A percentile compares a stretch with the other conserved stretches of the same genome.
phyloP scores from a whole-genome alignment of 2,113 vertebrate genomes.

The Tiliqua scincoides region DNA sequence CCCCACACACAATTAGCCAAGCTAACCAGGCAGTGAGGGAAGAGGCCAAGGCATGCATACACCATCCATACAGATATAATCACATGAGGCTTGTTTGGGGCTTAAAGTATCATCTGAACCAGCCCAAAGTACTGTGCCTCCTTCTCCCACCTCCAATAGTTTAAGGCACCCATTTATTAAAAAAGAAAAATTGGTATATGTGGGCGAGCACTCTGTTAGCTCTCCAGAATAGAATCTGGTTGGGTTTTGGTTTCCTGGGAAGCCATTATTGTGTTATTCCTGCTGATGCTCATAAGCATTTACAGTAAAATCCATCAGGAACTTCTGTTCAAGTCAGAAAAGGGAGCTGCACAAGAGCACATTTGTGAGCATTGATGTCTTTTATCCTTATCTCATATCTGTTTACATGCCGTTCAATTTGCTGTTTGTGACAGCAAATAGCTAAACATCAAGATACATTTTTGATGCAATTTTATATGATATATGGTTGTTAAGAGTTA shows the following conservation, averaged over 20 bases:
- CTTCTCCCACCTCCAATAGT: background rate
- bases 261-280: background rate
- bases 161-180: background rate
- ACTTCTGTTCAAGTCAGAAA: background rate
- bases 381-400: background rate
- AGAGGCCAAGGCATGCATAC: no score
- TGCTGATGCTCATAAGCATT: background rate
- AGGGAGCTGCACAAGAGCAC: background rate
- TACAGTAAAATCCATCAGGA: constrained; percentile 5
- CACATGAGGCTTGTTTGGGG: no score
- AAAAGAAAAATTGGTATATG: background rate
- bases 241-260: background rate
- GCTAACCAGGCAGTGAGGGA: no score
- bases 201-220: background rate
- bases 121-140: no score
- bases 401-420: constrained; percentile 4
- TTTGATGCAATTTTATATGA: constrained; percentile 6
- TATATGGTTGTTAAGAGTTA: constrained; percentile 13
- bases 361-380: constrained; percentile 13
- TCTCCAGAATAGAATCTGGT: background rate
- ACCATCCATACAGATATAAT: no score
- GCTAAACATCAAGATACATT: background rate
- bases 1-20: no score
- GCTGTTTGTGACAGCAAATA: background rate
- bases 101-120: no score